Percentiles rank a stretch among this genome's conserved stretches.
phyloP scores from a whole-genome alignment of 2,888 invertebrate species.

The Megaustenia siamemsis region DNA sequence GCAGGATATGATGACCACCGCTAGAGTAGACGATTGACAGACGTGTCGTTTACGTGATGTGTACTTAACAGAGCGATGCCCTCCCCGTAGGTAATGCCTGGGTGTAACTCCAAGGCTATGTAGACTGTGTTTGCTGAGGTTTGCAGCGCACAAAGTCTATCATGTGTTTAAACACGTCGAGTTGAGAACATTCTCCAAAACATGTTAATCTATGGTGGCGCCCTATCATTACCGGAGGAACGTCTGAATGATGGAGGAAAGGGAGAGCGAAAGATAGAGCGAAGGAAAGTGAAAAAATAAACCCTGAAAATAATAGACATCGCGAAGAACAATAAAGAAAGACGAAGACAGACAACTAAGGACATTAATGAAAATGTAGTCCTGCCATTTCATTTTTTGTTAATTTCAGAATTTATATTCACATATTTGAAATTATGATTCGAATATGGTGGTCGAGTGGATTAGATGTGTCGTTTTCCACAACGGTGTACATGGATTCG shows the following conservation, averaged over 20 bases:
- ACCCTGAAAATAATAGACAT: no score
- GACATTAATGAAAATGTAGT: no score
- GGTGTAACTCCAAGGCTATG: slow-evolving; percentile 11
- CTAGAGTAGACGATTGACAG: background rate
- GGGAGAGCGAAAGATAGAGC: background rate
- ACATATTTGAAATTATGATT: no score
- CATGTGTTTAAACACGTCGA: slow-evolving; percentile 37
- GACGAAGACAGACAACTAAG: no score
- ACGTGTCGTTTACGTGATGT: background rate
- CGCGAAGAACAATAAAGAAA: no score
- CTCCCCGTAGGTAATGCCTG: background rate
- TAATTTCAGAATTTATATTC: no score
- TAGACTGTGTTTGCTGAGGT: slow-evolving; percentile 25
- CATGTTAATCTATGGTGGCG: slow-evolving; percentile 36
- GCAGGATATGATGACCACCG: background rate
- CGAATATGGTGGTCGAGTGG: no score
- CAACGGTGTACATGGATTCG: no score
- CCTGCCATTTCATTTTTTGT: no score
- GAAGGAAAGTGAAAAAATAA: slow-evolving; percentile 12
- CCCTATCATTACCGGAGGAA: slow-evolving; percentile 15
- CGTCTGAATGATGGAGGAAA: background rate
- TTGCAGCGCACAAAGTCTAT: slow-evolving; percentile 40
- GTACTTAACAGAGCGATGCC: slow-evolving; percentile 16
- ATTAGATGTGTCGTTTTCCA: no score
- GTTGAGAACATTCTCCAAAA: slow-evolving; percentile 40